Evolutionary conservation across 2,113 vertebrate species (phyloP).

Genomic region (Dicaeum eximium): DNA sequence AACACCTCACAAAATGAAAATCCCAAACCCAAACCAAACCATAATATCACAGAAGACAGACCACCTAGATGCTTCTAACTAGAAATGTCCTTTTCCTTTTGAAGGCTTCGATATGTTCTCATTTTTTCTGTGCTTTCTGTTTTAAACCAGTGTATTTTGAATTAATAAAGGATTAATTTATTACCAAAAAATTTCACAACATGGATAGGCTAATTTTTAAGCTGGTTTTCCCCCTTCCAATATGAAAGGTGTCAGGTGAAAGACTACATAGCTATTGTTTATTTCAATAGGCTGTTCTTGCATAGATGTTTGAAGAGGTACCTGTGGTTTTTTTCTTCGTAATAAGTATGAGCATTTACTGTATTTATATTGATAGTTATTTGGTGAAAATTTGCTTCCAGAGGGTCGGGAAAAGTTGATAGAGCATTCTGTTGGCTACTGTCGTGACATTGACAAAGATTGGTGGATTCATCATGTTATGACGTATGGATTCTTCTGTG

Average conservation of each 20-base stretch:
- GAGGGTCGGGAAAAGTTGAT: neutral
- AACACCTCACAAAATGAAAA: rapidly evolving
- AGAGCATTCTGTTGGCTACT: neutral
- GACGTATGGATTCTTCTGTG: neutral
- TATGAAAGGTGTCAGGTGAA: neutral
- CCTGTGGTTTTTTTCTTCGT: neutral
- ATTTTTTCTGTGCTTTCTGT: neutral
- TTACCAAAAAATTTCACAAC: neutral
- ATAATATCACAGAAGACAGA: neutral
- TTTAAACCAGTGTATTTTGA: neutral
- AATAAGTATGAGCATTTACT: neutral
- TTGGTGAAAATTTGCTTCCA: neutral
- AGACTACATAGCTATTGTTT: neutral
- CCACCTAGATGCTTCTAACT: neutral
- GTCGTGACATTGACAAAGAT: neutral
- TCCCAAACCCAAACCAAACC: neutral
- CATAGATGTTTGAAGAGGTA: neutral
- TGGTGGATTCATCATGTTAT: neutral
- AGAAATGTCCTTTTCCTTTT: neutral
- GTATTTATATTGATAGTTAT: neutral
- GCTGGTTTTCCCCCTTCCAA: rapidly evolving
- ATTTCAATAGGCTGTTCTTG: neutral
- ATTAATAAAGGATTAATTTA: neutral
- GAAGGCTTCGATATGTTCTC: neutral
- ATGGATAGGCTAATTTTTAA: neutral